Conservation (phyloP, 2,113 vertebrate genomes). For the Sakesphorus luctuosus region DNA sequence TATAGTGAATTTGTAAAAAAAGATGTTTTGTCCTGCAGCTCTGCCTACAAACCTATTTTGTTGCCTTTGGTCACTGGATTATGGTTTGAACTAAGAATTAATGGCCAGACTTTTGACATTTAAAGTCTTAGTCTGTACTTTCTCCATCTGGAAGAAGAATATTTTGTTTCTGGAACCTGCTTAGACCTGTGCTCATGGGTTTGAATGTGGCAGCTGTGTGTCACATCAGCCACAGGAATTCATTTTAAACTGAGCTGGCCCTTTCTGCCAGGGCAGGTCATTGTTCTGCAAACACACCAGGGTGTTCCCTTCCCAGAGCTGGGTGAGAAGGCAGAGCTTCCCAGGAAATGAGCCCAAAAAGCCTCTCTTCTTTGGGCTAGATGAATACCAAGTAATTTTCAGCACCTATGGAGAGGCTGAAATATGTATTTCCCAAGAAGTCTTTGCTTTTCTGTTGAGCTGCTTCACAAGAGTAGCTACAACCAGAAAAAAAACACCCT, state of each 20-base stretch:
- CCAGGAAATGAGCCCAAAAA: background rate
- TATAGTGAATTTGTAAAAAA: background rate
- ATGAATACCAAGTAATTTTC: background rate
- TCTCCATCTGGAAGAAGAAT: background rate
- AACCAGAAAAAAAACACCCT: background rate
- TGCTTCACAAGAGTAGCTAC: background rate
- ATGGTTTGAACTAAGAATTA: background rate
- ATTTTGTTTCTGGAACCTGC: background rate
- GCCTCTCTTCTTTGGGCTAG: background rate
- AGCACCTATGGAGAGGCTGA: background rate
- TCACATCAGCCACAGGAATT: background rate
- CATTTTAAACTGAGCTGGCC: background rate
- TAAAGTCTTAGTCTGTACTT: background rate
- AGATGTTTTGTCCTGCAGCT: background rate
- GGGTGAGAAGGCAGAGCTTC: background rate
- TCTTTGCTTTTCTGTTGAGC: background rate
- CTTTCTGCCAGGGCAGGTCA: background rate
- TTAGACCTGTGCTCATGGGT: rapidly evolving
- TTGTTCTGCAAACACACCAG: background rate
- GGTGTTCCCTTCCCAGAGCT: background rate
- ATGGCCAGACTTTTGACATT: background rate
- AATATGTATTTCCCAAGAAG: background rate
- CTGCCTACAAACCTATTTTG: background rate
- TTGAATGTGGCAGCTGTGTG: background rate
- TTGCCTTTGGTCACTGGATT: background rate